Base-by-base conservation (phyloP, 37 sponge, comb jelly and placozoan species). In the Amphimedon queenslandica region DNA sequence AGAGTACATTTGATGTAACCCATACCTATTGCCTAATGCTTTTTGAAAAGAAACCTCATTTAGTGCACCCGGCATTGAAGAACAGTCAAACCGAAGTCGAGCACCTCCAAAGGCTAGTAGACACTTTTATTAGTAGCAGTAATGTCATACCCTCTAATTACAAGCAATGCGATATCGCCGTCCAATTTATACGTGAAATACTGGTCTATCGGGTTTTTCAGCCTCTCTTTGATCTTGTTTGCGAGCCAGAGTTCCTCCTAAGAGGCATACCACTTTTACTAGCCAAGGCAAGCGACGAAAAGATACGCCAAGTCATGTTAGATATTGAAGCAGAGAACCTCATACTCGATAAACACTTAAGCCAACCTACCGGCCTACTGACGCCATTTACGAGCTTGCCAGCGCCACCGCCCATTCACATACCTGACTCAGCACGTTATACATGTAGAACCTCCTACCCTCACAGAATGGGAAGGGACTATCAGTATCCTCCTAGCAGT, bases 211-310 rank as follows among this genome's bases (percentile, higher is more conserved):
- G 76, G 31, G 47, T 84, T 29, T 27, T 90, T 32, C 58, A 42
- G 21, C 81, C 86, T 21, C 41, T 90, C 18, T 10, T 90, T 27
- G 37, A 76, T 28, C 64, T 80, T 24, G 64, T 90, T 3, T 77
- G 86, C 23, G 82, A 90, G 35, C 85, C 90, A 2, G 73, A 72
- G 55, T 90, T 90, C 40, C 78, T 90, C 21, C 28, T 76, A 64
- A 18, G 1, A 35, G 66, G 76, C 24, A 80, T 89, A 42, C 74
- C 84, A 16, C 37, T 79, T 5, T 37, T 83, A 36, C 57, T 89
- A 21, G 32, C 36, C 24, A 89, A 89, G 40, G 86, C 90, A 16
- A 30, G 76, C 0, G 76, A 71, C 2, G 82, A 77, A 42, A 80
- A 47, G 42, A 56, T 90, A 3, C 21, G 43, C 56, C 23, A 63